phyloP scores from a whole-genome alignment of 2,797 vertebrate species.

The Remorina albescens region DNA sequence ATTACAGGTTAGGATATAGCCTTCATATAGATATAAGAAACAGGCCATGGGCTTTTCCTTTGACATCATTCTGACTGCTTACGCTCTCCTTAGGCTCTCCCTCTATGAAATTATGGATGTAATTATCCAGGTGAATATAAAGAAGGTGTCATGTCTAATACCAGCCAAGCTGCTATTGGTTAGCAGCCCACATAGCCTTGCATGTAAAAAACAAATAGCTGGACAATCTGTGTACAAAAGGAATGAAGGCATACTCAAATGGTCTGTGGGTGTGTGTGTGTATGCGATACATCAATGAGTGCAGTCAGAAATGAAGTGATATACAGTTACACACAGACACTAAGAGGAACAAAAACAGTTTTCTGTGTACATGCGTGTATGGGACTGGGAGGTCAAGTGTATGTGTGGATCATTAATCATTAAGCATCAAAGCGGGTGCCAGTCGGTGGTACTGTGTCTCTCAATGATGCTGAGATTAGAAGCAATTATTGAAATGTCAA shows the following conservation, averaged over 20 bases:
- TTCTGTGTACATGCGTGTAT: not conserved
- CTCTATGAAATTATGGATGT: constrained; percentile 58
- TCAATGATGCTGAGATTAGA: constrained; percentile 74
- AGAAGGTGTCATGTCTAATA: constrained; percentile 57
- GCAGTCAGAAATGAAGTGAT: constrained; percentile 2
- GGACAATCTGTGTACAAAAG: constrained; percentile 37
- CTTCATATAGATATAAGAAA: constrained; percentile 28
- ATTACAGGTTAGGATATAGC: constrained; percentile 19
- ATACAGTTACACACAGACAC: not conserved
- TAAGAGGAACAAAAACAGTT: constrained; percentile 7
- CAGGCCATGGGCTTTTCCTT: constrained; percentile 29
- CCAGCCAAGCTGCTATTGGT: constrained; percentile 52
- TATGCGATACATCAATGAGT: constrained; percentile 13
- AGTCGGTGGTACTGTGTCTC: constrained; percentile 52
- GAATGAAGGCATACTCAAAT: constrained; percentile 58
- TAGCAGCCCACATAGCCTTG: constrained; percentile 42
- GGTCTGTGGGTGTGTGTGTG: constrained; percentile 1
- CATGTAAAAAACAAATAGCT: constrained; percentile 50
- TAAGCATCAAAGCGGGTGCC: constrained; percentile 37
- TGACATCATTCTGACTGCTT: constrained; percentile 33
- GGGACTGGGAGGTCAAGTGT: constrained; percentile 7
- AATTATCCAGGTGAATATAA: constrained; percentile 66
- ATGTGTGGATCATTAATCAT: constrained; percentile 53
- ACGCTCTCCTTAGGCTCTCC: constrained; percentile 45
- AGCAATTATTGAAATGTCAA: constrained; percentile 80